Conservation (phyloP, 2,888 invertebrate genomes). For the Sthenelais limicola region DNA sequence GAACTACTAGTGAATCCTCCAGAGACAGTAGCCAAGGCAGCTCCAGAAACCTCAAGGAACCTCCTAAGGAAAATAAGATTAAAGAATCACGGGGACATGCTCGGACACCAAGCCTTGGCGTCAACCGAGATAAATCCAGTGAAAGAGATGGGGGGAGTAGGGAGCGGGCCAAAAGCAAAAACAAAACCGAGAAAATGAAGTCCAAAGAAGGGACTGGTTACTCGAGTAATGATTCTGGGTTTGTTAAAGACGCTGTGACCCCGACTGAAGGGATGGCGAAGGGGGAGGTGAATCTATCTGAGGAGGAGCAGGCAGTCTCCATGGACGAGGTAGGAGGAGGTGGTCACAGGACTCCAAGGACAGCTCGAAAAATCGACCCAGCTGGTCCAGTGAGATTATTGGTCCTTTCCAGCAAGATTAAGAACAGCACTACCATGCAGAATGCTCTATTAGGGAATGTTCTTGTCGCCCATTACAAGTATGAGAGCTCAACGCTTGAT, state of each 20-base stretch:
- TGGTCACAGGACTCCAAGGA: conserved; percentile 1
- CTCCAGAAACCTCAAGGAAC: no score
- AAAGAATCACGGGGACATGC: no score
- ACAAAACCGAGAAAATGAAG: background rate
- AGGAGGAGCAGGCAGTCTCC: background rate
- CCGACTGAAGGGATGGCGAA: background rate
- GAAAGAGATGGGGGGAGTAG: no score
- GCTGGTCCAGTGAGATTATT: conserved; percentile 61
- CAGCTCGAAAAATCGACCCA: conserved; percentile 10
- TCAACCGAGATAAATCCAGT: no score
- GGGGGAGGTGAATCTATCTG: background rate
- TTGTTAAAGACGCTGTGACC: no score
- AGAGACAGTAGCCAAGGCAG: conserved; percentile 28
- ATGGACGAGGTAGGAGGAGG: background rate
- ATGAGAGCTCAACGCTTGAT: conserved; percentile 70
- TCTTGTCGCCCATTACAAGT: conserved; percentile 69
- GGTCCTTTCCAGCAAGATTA: conserved; percentile 71
- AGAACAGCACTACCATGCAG: conserved; percentile 65
- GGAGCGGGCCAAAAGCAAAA: no score
- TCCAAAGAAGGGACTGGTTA: conserved; percentile 5
- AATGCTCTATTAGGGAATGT: conserved; percentile 66
- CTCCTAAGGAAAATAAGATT: no score
- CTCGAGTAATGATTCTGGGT: background rate
- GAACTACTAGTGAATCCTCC: background rate
- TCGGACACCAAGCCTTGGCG: no score